Evolutionary conservation across 23 tunicate genomes (phyloP).

Genomic region (Clavelina lepadiformis): DNA sequence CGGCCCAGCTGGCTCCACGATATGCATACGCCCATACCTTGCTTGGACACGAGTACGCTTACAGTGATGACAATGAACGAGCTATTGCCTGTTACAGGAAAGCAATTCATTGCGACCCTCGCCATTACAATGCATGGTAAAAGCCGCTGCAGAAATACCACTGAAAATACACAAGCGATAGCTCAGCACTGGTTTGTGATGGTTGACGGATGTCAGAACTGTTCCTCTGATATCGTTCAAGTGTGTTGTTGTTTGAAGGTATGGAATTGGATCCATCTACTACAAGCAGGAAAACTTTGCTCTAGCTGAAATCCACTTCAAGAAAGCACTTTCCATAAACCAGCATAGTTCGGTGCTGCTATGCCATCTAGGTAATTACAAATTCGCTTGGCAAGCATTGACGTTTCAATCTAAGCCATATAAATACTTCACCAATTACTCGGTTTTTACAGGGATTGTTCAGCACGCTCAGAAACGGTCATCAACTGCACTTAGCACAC

Average conservation of each 20-base stretch:
- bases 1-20: constrained; percentile 75
- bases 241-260: constrained; percentile 52
- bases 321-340: constrained; percentile 67
- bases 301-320: constrained; percentile 69
- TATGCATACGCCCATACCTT: constrained; percentile 83
- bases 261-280: constrained; percentile 85
- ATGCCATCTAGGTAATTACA: constrained; percentile 73
- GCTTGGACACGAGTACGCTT: constrained; percentile 83
- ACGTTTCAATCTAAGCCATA: not conserved
- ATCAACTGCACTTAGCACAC: constrained; percentile 60
- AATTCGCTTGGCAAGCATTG: not conserved
- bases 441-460: constrained; percentile 63
- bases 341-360: constrained; percentile 62
- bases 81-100: constrained; percentile 71
- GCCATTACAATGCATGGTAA: constrained; percentile 93
- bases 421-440: not conserved
- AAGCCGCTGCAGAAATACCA: constrained; percentile 7
- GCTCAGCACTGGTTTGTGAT: too few relatives aligned
- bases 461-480: constrained; percentile 79
- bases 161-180: too few relatives aligned
- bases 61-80: constrained; percentile 80
- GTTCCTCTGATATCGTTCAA: too few relatives aligned
- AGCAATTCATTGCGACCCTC: constrained; percentile 65
- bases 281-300: constrained; percentile 82
- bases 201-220: too few relatives aligned